Evolutionary conservation across 2,888 invertebrate genomes (phyloP).

Genomic region (Chrysolina haemoptera): DNA sequence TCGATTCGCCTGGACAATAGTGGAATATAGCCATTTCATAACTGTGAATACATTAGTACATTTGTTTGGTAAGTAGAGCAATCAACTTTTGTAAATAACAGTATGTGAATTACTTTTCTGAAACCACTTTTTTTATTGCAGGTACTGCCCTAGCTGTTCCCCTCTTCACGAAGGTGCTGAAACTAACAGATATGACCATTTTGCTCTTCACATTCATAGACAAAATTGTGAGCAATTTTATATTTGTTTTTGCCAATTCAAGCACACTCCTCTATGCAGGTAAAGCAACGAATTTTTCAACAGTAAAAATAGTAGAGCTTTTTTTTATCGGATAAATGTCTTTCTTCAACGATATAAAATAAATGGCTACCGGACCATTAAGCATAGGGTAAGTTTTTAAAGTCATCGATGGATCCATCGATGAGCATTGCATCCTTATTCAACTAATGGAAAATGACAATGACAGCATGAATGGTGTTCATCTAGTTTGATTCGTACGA

Average conservation of each 20-base stretch:
- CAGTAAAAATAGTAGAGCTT: no score
- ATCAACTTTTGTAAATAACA: background rate
- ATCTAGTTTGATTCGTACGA: no score
- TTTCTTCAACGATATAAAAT: no score
- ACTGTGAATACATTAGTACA: slow-evolving; percentile 74
- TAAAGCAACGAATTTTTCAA: slow-evolving; percentile 51
- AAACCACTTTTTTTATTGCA: slow-evolving; percentile 50
- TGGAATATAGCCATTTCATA: slow-evolving; percentile 74
- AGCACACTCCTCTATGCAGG: slow-evolving; percentile 65
- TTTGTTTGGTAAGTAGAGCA: slow-evolving; percentile 70
- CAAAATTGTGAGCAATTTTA: slow-evolving; percentile 68
- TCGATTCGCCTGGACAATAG: slow-evolving; percentile 75
- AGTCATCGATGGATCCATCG: no score
- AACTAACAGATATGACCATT: slow-evolving; percentile 66
- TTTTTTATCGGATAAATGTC: no score
- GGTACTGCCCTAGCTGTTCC: slow-evolving; percentile 63
- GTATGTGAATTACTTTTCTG: background rate
- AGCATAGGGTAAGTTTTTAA: no score
- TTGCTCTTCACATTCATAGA: slow-evolving; percentile 67
- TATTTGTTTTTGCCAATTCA: slow-evolving; percentile 65
- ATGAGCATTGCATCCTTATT: no score
- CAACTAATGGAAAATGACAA: no score
- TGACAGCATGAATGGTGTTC: no score
- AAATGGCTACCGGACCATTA: no score
- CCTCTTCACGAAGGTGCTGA: slow-evolving; percentile 64